Base-by-base conservation (phyloP, 2,113 vertebrate species). In the Oreotrochilus melanogaster region DNA sequence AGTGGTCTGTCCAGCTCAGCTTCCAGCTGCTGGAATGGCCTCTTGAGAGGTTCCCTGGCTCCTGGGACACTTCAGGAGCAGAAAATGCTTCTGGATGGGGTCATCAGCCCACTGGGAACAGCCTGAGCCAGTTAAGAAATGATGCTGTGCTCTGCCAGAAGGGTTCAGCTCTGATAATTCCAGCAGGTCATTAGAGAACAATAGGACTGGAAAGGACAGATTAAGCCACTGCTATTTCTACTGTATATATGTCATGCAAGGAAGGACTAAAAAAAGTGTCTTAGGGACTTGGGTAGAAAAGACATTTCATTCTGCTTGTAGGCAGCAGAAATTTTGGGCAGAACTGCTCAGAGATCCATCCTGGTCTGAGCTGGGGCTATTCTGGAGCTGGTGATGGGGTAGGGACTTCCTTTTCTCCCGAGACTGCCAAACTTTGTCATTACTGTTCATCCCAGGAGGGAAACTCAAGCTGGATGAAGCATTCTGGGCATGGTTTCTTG, bases 101-200 rank as follows among this genome's bases (percentile, higher is more conserved):
- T 85, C 61, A n/a, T 47, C 11, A 75, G 43, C 75, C 79, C 53
- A 25, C 33, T 42, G n/a, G 51, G 61, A 82, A 24, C 27, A 54
- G 50, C 30, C 19, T 57, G 54, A 76, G 23, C 23, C 54, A 43
- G 42, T 61, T 53, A 61, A 91, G 74, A 66, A 86, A 48, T 16
- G 58, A 27, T n/a, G 45, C 14, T 64, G 43, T 73, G 47, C 76
- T 78, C 57, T 93, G 69, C 57, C 69, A 92, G 78, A 67, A 30
- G 43, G 48, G 53, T 67, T 92, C 42, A 39, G n/a, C 65, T 74
- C 78, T 83, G 83, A 33, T 95, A 75, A 87, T 78, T 96, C 50
- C 60, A 51, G 62, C 39, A 73, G 58, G 18, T 58, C 9, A 6
- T 81, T 84, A 67, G 65, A 93, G 86, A 81, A 90, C 61, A 78